A percentile compares a stretch with the other conserved stretches of the same genome.
Evolutionary conservation across 2,888 invertebrate genomes (phyloP).

Genomic region (Drosophila mimica): DNA sequence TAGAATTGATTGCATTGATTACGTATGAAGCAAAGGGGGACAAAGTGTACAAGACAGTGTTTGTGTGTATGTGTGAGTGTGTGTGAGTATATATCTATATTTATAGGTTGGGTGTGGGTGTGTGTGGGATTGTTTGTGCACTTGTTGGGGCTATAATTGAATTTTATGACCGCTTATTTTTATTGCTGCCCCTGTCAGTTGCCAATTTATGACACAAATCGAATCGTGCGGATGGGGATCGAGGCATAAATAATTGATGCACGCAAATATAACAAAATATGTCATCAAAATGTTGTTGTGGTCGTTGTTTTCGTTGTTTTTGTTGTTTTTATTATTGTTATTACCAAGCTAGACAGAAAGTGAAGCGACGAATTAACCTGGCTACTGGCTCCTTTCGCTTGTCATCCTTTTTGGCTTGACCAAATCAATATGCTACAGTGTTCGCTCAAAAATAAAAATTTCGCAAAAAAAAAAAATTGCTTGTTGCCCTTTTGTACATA

Average conservation of each 20-base stretch:
- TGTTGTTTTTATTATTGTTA: constrained; percentile 15
- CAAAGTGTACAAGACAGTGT: constrained; percentile 4
- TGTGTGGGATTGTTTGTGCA: constrained; percentile 55
- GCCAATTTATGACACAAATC: constrained; percentile 75
- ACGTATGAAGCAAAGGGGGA: constrained; percentile 28
- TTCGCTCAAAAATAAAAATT: not conserved
- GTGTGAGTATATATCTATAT: constrained; percentile 19
- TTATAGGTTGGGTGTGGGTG: constrained; percentile 2
- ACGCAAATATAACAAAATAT: constrained; percentile 77
- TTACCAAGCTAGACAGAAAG: constrained; percentile 25
- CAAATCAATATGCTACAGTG: constrained; percentile 38
- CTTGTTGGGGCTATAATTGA: constrained; percentile 78
- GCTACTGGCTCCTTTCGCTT: not conserved
- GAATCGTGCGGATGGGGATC: constrained; percentile 43
- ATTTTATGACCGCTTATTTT: constrained; percentile 80
- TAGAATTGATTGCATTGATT: constrained; percentile 78
- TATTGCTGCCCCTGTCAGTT: constrained; percentile 66
- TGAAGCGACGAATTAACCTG: constrained; percentile 17
- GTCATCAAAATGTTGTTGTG: constrained; percentile 56
- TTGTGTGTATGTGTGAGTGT: constrained; percentile 18
- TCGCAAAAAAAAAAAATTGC: not conserved
- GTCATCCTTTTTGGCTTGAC: constrained; percentile 8
- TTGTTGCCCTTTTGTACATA: not conserved
- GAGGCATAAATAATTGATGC: constrained; percentile 69
- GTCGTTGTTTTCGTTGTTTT: constrained; percentile 22